phyloP scores from a whole-genome alignment of 1,140 invertebrate genomes.

The Leptinotarsa texana region DNA sequence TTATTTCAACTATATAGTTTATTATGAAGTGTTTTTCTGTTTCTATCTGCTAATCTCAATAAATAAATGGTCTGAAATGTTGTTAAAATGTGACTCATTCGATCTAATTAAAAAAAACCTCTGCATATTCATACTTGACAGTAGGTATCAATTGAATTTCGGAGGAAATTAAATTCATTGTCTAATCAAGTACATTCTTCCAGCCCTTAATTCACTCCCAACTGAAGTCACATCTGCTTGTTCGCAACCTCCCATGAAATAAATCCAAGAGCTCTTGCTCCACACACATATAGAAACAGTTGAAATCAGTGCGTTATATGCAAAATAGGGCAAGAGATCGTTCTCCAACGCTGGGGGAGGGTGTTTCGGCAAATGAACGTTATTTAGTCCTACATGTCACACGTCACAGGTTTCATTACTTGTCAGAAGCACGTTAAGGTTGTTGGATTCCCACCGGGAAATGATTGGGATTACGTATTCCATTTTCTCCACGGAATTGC shows the following conservation, averaged over 20 bases:
- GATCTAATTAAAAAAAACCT: no score
- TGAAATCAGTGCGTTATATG: constrained; percentile 3
- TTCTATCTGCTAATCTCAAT: no score
- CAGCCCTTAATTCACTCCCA: no score
- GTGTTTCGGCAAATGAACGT: constrained; percentile 5
- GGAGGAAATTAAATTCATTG: no score
- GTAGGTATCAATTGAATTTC: no score
- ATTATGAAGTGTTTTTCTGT: no score
- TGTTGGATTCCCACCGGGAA: constrained; percentile 20
- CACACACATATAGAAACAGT: constrained; percentile 2
- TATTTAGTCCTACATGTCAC: constrained; percentile 3
- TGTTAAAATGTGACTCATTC: no score
- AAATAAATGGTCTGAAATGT: no score
- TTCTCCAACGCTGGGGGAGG: neutral
- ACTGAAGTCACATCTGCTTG: neutral
- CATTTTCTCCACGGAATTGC: constrained; percentile 17
- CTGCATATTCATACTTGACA: no score
- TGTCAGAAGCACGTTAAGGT: constrained; percentile 11
- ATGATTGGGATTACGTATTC: constrained; percentile 28
- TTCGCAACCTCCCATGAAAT: neutral
- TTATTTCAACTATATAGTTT: no score
- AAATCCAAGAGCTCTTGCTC: neutral
- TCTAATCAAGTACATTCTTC: no score
- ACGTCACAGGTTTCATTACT: constrained; percentile 25
- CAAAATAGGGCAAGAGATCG: neutral